Conservation (phyloP, 2,888 invertebrate genomes). For the Synanthedon formicaeformis region DNA sequence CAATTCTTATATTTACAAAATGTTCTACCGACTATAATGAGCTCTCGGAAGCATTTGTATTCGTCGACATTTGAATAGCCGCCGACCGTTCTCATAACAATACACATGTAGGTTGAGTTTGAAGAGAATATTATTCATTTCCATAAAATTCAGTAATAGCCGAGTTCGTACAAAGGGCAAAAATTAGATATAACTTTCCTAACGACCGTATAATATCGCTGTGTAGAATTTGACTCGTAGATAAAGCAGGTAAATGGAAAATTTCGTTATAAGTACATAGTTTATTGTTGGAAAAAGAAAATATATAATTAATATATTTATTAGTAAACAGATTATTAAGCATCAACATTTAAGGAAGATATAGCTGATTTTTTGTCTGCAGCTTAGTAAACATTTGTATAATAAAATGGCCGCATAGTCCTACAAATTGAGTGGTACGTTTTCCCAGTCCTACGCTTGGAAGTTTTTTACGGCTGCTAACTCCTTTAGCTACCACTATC, state of each 20-base stretch:
- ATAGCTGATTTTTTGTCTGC: too few relatives aligned
- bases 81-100: slow-evolving; percentile 18
- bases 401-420: too few relatives aligned
- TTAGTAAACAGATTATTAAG: too few relatives aligned
- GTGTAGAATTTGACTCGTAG: background rate
- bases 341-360: too few relatives aligned
- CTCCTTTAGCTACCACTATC: too few relatives aligned
- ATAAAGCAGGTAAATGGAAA: background rate
- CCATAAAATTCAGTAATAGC: slow-evolving; percentile 16
- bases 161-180: slow-evolving; percentile 1
- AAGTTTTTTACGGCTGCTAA: too few relatives aligned
- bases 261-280: background rate
- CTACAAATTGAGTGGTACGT: too few relatives aligned
- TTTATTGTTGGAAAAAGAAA: too few relatives aligned
- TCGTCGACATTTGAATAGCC: slow-evolving; percentile 27
- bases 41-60: slow-evolving; percentile 24
- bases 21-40: slow-evolving; percentile 19
- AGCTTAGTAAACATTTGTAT: too few relatives aligned
- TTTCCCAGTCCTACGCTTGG: too few relatives aligned
- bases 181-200: background rate
- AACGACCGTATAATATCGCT: background rate
- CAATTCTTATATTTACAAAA: background rate
- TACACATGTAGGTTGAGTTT: slow-evolving; percentile 14
- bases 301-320: too few relatives aligned
- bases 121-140: slow-evolving; percentile 12